phyloP scores from a whole-genome alignment of 2,113 vertebrate genomes.

The Corythornis madagascariensis region DNA sequence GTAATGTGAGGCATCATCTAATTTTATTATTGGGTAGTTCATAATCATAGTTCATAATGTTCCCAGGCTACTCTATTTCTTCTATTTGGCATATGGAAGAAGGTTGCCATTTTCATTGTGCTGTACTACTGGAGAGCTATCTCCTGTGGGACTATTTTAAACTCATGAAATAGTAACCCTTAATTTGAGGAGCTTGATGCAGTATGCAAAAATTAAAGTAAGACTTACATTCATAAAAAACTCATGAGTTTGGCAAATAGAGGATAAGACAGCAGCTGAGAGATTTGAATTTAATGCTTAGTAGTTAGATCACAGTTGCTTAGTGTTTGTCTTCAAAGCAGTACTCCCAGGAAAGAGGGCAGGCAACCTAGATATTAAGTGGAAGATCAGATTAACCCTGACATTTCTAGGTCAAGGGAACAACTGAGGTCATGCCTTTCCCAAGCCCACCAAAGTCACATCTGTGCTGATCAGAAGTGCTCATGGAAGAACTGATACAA shows the following conservation, averaged over 20 bases:
- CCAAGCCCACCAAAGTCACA: constrained; percentile 47
- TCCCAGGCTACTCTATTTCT: background rate
- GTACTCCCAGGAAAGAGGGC: constrained; percentile 8
- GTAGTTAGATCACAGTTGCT: background rate
- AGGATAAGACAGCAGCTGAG: constrained; percentile 4
- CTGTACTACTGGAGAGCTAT: background rate
- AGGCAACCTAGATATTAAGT: constrained; percentile 52
- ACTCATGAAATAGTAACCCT: background rate
- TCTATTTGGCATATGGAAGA: background rate
- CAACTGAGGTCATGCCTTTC: constrained; percentile 52
- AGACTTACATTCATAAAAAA: constrained; percentile 8
- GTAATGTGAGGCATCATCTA: background rate
- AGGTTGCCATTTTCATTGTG: background rate
- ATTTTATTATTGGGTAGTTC: background rate
- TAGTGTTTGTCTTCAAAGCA: constrained; percentile 25
- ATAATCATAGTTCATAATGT: background rate
- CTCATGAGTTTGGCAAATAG: constrained; percentile 14
- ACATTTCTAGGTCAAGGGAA: constrained; percentile 64
- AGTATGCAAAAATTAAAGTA: constrained; percentile 17
- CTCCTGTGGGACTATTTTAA: background rate
- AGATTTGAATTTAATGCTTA: constrained; percentile 14
- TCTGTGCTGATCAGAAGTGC: constrained; percentile 25
- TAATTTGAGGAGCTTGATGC: background rate
- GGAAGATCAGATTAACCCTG: constrained; percentile 62
- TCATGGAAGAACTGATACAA: constrained; percentile 49